phyloP scores from a whole-genome alignment of 2,797 vertebrate species.

The Tolypeutes matacus region DNA sequence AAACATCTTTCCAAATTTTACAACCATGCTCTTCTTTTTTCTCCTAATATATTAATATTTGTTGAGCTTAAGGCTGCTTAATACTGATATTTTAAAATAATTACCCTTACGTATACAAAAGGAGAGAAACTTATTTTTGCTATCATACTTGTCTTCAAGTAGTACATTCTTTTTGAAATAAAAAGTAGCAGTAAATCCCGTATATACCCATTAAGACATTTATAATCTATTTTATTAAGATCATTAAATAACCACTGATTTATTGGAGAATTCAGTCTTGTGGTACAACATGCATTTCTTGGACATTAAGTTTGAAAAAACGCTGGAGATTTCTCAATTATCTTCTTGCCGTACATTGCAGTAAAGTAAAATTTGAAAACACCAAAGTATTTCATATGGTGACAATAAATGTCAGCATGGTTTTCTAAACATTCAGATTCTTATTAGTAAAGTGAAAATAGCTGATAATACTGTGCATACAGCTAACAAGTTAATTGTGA shows the following conservation, averaged over 20 bases:
- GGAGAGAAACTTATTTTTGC: not conserved
- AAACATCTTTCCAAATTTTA: not conserved
- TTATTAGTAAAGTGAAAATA: constrained; percentile 52
- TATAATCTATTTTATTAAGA: not conserved
- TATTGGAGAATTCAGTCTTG: constrained; percentile 5
- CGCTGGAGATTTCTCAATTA: not conserved
- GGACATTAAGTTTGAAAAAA: not conserved
- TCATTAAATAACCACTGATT: not conserved
- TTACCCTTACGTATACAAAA: not conserved
- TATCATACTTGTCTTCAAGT: not conserved
- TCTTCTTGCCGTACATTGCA: constrained; percentile 29
- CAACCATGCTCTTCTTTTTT: not conserved
- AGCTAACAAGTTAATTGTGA: constrained; percentile 2
- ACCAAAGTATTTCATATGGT: constrained; percentile 36
- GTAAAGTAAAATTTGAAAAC: constrained; percentile 14
- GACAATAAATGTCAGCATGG: not conserved
- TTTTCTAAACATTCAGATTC: not conserved
- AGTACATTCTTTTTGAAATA: not conserved
- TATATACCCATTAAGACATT: not conserved
- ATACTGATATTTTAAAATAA: not conserved
- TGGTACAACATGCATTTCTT: not conserved
- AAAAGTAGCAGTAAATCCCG: not conserved
- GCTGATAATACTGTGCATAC: not conserved
- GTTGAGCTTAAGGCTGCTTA: not conserved
- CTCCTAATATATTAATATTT: not conserved